Conservation (phyloP, 2,797 vertebrate genomes). For the Falco berigora region DNA sequence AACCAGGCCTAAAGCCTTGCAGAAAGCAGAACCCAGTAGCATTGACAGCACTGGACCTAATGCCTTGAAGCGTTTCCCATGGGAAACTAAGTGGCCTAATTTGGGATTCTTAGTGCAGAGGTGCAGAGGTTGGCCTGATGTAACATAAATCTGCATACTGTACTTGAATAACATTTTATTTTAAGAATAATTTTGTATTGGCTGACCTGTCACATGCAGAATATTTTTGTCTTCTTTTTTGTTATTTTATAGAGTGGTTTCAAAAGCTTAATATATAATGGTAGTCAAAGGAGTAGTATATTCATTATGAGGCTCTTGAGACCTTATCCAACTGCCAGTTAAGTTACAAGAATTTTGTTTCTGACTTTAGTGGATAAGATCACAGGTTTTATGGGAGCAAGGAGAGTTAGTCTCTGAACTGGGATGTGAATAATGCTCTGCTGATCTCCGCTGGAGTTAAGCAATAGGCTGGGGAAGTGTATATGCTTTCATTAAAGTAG, state of each 20-base stretch:
- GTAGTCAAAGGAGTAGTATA: not conserved
- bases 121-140: not conserved
- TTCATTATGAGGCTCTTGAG: not conserved
- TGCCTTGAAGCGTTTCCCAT: not conserved
- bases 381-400: not conserved
- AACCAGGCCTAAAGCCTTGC: not conserved
- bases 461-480: not conserved
- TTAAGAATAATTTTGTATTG: not conserved
- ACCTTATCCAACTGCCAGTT: not conserved
- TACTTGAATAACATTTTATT: not conserved
- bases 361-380: not conserved
- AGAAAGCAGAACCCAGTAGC: not conserved
- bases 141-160: slow-evolving; percentile 5
- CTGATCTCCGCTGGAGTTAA: not conserved
- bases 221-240: not conserved
- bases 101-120: not conserved
- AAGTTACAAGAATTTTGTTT: not conserved
- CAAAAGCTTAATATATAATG: not conserved
- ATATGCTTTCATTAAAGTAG: not conserved
- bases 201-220: not conserved
- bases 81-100: not conserved
- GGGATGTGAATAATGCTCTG: not conserved
- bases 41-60: not conserved
- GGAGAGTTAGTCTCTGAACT: not conserved
- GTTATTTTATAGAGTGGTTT: not conserved